Percentiles rank a stretch among this genome's conserved stretches.
These are phyloP conservation scores for Steatocranus sp. DNA, from an alignment of 2,797 vertebrate genomes.

Conservation along the genomic window DNA sequence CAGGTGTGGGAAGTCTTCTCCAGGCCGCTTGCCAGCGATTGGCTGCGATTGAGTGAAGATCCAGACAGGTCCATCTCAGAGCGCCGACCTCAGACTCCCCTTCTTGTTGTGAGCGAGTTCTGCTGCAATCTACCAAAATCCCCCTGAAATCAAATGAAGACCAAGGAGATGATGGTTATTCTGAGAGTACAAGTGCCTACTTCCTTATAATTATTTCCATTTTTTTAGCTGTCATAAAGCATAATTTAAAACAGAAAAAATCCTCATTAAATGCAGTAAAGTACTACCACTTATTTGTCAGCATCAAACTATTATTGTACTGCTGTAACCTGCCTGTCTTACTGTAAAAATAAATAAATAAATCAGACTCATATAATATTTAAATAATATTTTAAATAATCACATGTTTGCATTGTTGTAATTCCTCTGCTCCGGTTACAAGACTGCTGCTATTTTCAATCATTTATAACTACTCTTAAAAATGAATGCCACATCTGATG, in stretches of 20 bases:
- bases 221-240: rapidly evolving
- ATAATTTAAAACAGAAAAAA: not conserved
- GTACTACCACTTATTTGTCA: rapidly evolving
- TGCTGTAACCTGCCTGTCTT: not conserved
- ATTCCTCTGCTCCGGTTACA: not conserved
- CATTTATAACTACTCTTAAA: not conserved
- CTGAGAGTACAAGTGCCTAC: not conserved
- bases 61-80: slow-evolving; percentile 62
- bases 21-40: slow-evolving; percentile 77
- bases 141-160: slow-evolving; percentile 3
- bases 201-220: not conserved
- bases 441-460: not conserved
- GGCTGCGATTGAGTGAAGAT: slow-evolving; percentile 57
- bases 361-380: rapidly evolving
- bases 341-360: not conserved
- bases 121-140: not conserved
- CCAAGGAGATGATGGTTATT: not conserved
- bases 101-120: not conserved
- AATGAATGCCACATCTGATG: not conserved
- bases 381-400: not conserved
- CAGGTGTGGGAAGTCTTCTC: slow-evolving; percentile 76
- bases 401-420: not conserved
- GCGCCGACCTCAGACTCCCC: not conserved
- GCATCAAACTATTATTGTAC: not conserved
- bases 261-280: not conserved